These are phyloP conservation scores for Muscina levida DNA, from an alignment of 2,888 invertebrate genomes.

Conservation along the genomic window DNA sequence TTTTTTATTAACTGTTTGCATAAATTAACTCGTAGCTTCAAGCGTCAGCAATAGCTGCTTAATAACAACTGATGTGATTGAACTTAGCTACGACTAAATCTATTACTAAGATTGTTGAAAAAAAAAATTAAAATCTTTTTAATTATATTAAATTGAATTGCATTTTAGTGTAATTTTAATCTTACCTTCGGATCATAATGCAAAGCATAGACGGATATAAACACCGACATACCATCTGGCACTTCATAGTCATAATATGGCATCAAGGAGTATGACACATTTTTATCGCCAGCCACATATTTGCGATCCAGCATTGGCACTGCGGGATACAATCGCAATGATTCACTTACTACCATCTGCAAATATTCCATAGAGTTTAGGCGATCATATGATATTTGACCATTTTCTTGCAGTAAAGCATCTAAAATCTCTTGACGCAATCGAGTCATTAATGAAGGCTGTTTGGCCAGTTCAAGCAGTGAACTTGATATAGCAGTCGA, in stretches of 20 bases:
- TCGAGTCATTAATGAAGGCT: background rate
- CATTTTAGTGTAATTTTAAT: background rate
- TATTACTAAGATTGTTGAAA: too few species aligned
- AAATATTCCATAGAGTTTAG: background rate
- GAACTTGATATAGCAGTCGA: background rate
- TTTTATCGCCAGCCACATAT: slow-evolving; percentile 68
- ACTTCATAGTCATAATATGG: slow-evolving; percentile 73
- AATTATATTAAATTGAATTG: background rate
- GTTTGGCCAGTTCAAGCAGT: background rate
- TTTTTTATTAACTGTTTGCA: too few species aligned
- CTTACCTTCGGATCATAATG: slow-evolving; percentile 77
- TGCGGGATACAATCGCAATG: slow-evolving; percentile 77
- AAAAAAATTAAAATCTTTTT: too few species aligned
- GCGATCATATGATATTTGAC: background rate
- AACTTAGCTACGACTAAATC: too few species aligned
- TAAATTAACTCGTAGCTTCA: too few species aligned
- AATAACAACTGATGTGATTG: too few species aligned
- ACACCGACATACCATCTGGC: slow-evolving; percentile 75
- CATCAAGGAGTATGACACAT: slow-evolving; percentile 69
- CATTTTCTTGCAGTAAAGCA: background rate
- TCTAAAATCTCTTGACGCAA: background rate
- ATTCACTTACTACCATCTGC: slow-evolving; percentile 77
- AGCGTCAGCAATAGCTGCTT: too few species aligned
- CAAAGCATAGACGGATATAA: slow-evolving; percentile 75
- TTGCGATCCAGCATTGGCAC: slow-evolving; percentile 77